phyloP scores from a whole-genome alignment of 1,140 invertebrate genomes.

The Drosophila arizonae region DNA sequence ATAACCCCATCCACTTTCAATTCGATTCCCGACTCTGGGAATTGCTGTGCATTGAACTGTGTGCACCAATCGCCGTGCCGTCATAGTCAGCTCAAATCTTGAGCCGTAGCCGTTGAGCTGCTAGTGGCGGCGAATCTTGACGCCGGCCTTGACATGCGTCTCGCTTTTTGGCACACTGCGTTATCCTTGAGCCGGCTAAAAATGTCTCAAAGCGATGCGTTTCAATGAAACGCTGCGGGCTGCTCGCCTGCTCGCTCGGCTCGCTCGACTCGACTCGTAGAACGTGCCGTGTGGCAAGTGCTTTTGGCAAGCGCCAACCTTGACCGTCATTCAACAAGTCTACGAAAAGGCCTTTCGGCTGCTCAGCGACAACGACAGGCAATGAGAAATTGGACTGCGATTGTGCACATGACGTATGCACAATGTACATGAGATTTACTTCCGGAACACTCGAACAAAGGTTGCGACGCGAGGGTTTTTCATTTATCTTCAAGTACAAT shows the following conservation, averaged over 20 bases:
- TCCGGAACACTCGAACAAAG: slow-evolving; percentile 60
- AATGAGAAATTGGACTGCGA: slow-evolving; percentile 40
- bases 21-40: slow-evolving; percentile 14
- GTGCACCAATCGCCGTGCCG: neutral
- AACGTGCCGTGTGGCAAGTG: slow-evolving; percentile 64
- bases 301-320: slow-evolving; percentile 42
- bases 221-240: slow-evolving; percentile 52
- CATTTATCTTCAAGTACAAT: slow-evolving; percentile 69
- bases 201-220: slow-evolving; percentile 54
- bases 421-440: slow-evolving; percentile 40
- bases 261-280: slow-evolving; percentile 33
- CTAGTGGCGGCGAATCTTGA: slow-evolving; percentile 53
- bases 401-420: slow-evolving; percentile 53
- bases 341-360: slow-evolving; percentile 53
- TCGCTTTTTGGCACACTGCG: slow-evolving; percentile 60
- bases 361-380: slow-evolving; percentile 17
- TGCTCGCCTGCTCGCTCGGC: neutral
- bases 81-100: slow-evolving; percentile 27
- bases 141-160: slow-evolving; percentile 64
- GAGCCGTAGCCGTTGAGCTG: neutral
- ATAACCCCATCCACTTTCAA: slow-evolving; percentile 27
- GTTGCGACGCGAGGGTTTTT: slow-evolving; percentile 33
- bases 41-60: slow-evolving; percentile 50
- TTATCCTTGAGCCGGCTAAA: slow-evolving; percentile 69
- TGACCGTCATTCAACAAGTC: slow-evolving; percentile 65